A percentile compares a stretch with the other conserved stretches of the same genome.
Evolutionary conservation across 2,797 vertebrate genomes (phyloP).

Genomic region (Syndactyla subalaris): DNA sequence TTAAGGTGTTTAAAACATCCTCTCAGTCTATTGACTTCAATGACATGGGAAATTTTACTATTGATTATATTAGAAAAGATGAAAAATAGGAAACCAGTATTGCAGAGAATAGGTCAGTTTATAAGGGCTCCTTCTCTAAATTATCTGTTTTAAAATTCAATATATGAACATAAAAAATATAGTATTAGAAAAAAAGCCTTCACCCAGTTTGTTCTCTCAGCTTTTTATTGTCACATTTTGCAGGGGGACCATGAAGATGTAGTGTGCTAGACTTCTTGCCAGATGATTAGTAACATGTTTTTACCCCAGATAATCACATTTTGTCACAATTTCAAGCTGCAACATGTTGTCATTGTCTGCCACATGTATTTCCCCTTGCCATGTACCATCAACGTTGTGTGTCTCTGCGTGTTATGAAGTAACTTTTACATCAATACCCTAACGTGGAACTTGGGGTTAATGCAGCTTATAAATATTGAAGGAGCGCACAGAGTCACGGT

Average conservation of each 20-base stretch:
- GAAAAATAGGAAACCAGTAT: conserved; percentile 28
- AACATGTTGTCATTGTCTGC: not conserved
- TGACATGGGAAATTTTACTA: conserved; percentile 17
- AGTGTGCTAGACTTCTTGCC: not conserved
- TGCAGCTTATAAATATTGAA: not conserved
- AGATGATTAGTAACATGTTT: not conserved
- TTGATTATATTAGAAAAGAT: conserved; percentile 25
- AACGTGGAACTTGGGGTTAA: not conserved
- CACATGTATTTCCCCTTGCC: not conserved
- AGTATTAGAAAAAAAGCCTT: not conserved
- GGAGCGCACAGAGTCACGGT: rapidly evolving
- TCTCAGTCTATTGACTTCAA: conserved; percentile 1
- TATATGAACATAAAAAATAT: not conserved
- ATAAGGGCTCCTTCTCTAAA: conserved; percentile 2
- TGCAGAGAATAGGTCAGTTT: conserved; percentile 18
- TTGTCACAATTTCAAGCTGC: not conserved
- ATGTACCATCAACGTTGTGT: not conserved
- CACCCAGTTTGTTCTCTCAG: not conserved
- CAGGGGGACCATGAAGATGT: not conserved
- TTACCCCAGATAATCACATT: not conserved
- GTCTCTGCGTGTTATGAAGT: not conserved
- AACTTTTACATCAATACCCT: not conserved
- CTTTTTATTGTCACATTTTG: not conserved
- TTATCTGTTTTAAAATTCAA: not conserved
- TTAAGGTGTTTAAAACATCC: not conserved